A percentile compares a stretch with the other conserved stretches of the same genome.
Evolutionary conservation across 2,113 vertebrate genomes (phyloP).

Genomic region (Lamprologus ornatipinnis): DNA sequence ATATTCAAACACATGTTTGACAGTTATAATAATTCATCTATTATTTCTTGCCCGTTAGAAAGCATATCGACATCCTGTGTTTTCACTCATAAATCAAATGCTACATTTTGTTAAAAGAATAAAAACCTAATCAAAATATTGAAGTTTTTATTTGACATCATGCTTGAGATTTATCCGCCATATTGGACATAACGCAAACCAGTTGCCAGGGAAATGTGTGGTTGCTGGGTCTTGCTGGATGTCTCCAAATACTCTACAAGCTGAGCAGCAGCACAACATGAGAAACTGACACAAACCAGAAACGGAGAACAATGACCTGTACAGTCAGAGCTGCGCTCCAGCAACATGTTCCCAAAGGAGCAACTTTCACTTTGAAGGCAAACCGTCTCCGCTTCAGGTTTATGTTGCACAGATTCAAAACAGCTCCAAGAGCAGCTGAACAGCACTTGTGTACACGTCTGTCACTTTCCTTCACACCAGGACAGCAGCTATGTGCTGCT

Average conservation of each 20-base stretch:
- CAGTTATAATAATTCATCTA: not conserved
- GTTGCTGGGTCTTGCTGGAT: not conserved
- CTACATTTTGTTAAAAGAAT: not conserved
- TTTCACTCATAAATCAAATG: not conserved
- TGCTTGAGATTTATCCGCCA: not conserved
- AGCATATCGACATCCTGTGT: not conserved
- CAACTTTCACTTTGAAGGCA: not conserved
- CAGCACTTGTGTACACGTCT: not conserved
- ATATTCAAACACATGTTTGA: not conserved
- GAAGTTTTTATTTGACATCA: not conserved
- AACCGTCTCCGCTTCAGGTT: not conserved
- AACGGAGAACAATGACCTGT: not conserved
- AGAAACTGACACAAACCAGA: accelerated
- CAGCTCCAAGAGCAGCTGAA: not conserved
- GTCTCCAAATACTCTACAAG: not conserved
- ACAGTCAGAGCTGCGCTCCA: not conserved
- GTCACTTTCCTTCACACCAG: not conserved
- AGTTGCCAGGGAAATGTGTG: not conserved
- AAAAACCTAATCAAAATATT: not conserved
- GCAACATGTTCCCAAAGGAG: not conserved
- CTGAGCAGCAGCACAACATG: not conserved
- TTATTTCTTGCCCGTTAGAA: not conserved
- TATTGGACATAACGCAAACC: not conserved
- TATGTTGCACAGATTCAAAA: not conserved
- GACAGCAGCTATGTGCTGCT: not conserved